Evolutionary conservation across 2,888 invertebrate genomes (phyloP).

Genomic region (Tetragonula carbonaria): DNA sequence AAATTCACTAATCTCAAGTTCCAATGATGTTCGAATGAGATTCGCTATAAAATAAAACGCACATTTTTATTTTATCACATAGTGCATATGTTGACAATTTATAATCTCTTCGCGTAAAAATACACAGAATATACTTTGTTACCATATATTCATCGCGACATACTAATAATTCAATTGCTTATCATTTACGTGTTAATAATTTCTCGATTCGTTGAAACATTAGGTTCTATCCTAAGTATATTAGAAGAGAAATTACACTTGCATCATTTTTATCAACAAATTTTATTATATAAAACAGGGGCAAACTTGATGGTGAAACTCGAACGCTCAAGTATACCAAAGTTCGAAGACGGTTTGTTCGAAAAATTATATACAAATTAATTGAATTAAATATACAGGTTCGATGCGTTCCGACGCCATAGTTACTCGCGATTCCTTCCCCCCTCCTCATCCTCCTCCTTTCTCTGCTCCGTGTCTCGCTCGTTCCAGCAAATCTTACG

Average conservation of each 20-base stretch:
- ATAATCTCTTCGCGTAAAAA: conserved; percentile 49
- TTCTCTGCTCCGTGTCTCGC: neutral
- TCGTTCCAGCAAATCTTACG: conserved; percentile 61
- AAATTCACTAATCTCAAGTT: no score
- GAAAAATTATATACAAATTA: conserved; percentile 50
- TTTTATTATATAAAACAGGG: conserved; percentile 24
- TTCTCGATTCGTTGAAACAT: conserved; percentile 35
- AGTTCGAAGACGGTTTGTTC: conserved; percentile 43
- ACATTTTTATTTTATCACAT: conserved; percentile 58
- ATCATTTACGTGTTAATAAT: conserved; percentile 43
- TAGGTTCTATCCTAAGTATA: conserved; percentile 33
- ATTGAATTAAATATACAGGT: no score
- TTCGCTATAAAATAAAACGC: conserved; percentile 49
- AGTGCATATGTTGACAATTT: conserved; percentile 58
- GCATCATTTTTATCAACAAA: conserved; percentile 43
- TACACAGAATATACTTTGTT: conserved; percentile 55
- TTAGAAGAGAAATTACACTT: conserved; percentile 44
- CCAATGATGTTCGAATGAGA: no score
- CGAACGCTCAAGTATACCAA: conserved; percentile 50
- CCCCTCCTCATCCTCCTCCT: neutral
- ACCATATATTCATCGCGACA: conserved; percentile 49
- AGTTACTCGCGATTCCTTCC: no score
- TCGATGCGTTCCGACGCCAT: no score
- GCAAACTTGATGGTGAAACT: conserved; percentile 31
- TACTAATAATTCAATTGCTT: conserved; percentile 39